Base-by-base conservation (phyloP, 1,140 invertebrate species). In the Panulirus ornatus region DNA sequence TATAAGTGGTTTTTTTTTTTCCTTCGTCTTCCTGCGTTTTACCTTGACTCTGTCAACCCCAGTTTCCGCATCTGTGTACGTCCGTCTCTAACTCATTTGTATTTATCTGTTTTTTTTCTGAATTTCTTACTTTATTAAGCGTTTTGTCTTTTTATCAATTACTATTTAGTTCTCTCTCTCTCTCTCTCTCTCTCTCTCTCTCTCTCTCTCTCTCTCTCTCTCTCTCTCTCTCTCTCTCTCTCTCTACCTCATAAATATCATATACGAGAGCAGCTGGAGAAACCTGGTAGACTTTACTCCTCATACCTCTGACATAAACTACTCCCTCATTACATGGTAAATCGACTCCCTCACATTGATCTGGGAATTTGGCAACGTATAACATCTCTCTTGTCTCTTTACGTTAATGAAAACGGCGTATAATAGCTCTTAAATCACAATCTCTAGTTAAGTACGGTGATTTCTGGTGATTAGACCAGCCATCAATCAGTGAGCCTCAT, bases 371-470 rank as follows among this genome's bases (percentile, higher is more conserved):
- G n/a, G n/a, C n/a, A n/a, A n/a, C n/a, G n/a, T n/a, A n/a, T n/a
- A n/a, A n/a, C n/a, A n/a, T n/a, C n/a, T n/a, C n/a, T 58, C 54
- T 58, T 58, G 54, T 58, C 54, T 19, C 44, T 47, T 58, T 58
- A 58, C 16, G 16, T 16, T 58, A 58, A 58, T 58, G 19, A 58
- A 58, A 58, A 22, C 54, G 16, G 11, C 3, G 54, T 16, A 58
- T 58, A 58, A 58, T 58, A 22, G 54, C 54, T 58, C 54, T 3
- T 58, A 58, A 58, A 58, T 58, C 54, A 58, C 54, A 58, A 58
- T 58, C 54, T 58, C 54, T 58, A 19, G 54, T 58, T 58, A 58
- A 58, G 54, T 58, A 58, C 54, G 19, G 54, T 58, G 54, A 58
- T 58, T 58, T 16, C 54, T 58, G n/a, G 54, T 58, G 54, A 58